Conservation (phyloP, 2,113 vertebrate species). For the Rafetus swinhoei region DNA sequence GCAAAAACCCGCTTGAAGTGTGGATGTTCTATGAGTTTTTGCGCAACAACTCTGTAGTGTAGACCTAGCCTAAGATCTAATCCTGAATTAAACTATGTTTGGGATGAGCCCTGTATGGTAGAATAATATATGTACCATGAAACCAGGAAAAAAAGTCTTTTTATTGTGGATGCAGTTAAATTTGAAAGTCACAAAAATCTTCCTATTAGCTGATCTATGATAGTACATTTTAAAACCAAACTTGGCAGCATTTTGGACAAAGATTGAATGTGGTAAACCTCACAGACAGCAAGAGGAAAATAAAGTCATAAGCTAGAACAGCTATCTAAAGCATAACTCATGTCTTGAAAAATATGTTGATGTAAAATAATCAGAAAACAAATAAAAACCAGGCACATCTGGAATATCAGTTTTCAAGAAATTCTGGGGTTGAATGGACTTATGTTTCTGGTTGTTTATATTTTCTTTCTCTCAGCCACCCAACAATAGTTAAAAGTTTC, state of each 20-base stretch:
- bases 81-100: background rate
- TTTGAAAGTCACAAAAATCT: background rate
- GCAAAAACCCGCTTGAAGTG: too few species aligned
- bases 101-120: background rate
- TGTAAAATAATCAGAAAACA: background rate
- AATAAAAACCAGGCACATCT: background rate
- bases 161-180: background rate
- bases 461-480: background rate
- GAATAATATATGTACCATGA: conserved; percentile 12
- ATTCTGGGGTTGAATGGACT: background rate
- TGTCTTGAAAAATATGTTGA: background rate
- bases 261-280: background rate
- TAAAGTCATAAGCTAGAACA: background rate
- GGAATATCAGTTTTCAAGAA: background rate
- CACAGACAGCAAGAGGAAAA: background rate
- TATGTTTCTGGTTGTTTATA: background rate
- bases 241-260: background rate
- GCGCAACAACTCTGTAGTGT: too few species aligned
- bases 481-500: background rate
- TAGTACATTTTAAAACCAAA: background rate
- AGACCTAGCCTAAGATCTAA: background rate
- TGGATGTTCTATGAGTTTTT: too few species aligned
- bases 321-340: background rate
- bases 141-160: background rate
- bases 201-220: background rate